Evolutionary conservation across 2,113 vertebrate genomes (phyloP).

Genomic region (Lamprotornis superbus): DNA sequence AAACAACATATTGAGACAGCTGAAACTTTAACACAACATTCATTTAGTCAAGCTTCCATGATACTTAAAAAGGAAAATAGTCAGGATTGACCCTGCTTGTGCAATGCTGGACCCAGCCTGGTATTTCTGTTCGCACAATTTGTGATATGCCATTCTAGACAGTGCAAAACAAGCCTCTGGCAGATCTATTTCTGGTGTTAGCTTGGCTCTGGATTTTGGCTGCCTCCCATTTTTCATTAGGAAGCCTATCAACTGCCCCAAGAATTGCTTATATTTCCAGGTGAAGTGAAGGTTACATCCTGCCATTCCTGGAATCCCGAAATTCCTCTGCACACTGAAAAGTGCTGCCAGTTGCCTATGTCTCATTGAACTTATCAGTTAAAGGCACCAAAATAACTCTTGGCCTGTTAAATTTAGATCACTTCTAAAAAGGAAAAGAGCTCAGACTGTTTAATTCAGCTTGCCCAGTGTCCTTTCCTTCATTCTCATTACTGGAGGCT

Average conservation of each 20-base stretch:
- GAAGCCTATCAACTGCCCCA: constrained; percentile 45
- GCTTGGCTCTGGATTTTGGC: constrained; percentile 52
- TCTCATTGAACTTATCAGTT: constrained; percentile 52
- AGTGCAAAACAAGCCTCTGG: constrained; percentile 26
- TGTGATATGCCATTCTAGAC: background rate
- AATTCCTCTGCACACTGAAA: background rate
- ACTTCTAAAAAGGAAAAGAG: constrained; percentile 57
- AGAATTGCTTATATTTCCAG: constrained; percentile 69
- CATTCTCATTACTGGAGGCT: background rate
- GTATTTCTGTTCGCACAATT: background rate
- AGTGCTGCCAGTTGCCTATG: background rate
- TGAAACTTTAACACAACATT: background rate
- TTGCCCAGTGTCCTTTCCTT: background rate
- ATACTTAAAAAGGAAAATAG: constrained; percentile 33
- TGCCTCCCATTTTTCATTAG: constrained; percentile 47
- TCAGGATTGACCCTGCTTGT: background rate
- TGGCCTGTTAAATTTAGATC: constrained; percentile 57
- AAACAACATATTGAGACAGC: background rate
- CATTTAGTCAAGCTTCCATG: background rate
- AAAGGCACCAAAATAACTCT: constrained; percentile 51
- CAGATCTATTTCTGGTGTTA: constrained; percentile 53
- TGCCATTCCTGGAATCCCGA: constrained; percentile 37
- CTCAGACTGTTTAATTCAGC: constrained; percentile 3
- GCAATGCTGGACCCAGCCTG: background rate
- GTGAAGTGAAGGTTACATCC: constrained; percentile 74